Evolutionary conservation across 2,113 vertebrate species (phyloP).

Genomic region (Phoxinus phoxinus): DNA sequence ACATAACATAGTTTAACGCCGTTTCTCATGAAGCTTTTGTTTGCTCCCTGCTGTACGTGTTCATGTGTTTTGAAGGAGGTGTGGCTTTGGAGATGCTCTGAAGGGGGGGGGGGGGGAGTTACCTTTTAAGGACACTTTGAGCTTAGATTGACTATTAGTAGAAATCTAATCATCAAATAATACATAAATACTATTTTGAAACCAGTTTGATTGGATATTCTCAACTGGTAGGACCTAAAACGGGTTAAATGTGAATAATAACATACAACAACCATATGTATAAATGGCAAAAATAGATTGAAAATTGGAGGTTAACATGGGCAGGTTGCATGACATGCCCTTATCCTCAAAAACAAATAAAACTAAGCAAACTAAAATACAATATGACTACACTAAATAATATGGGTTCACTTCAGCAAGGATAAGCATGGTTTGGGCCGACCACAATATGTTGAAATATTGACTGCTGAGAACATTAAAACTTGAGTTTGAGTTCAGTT

Average conservation of each 20-base stretch:
- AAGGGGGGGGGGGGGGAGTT: too few species aligned
- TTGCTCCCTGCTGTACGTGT: too few species aligned
- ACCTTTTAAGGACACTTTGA: background rate
- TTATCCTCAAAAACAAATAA: background rate
- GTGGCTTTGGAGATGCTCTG: too few species aligned
- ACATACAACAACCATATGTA: background rate
- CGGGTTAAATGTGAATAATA: background rate
- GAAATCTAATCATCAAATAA: background rate
- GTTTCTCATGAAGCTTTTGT: too few species aligned
- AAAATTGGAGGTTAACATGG: background rate
- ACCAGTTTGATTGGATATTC: background rate
- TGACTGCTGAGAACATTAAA: background rate
- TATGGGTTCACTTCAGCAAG: background rate
- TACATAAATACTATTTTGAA: background rate
- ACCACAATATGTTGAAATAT: background rate
- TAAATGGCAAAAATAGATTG: background rate
- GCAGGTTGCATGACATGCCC: background rate
- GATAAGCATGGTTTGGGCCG: background rate
- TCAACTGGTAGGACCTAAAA: background rate
- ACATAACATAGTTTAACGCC: too few species aligned
- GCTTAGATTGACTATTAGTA: background rate
- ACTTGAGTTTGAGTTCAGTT: background rate
- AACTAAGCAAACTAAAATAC: background rate
- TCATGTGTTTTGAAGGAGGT: too few species aligned
- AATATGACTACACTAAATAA: background rate